A percentile compares a stretch with the other conserved stretches of the same genome.
Evolutionary conservation across 1,140 invertebrate species (phyloP).

Genomic region (Dinothrombium tinctorium): DNA sequence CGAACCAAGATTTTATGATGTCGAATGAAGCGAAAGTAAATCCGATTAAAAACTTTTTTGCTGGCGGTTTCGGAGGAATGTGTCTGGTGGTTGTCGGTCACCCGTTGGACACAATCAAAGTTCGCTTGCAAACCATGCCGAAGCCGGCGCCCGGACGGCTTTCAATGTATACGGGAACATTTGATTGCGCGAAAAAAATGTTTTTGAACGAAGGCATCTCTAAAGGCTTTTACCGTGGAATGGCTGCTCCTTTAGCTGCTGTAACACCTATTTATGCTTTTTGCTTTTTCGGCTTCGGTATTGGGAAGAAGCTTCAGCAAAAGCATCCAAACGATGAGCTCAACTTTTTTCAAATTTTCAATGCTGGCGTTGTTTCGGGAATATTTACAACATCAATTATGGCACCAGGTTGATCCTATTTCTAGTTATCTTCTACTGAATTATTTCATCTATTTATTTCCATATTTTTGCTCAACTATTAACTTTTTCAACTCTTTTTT

Average conservation of each 20-base stretch:
- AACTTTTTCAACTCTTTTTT: too few relatives aligned
- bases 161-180: conserved; percentile 62
- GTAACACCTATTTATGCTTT: conserved; percentile 45
- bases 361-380: conserved; percentile 59
- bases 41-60: conserved; percentile 76
- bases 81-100: conserved; percentile 83
- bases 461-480: too few relatives aligned
- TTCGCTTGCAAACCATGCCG: conserved; percentile 51
- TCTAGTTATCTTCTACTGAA: too few relatives aligned
- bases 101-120: conserved; percentile 56
- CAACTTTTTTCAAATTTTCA: conserved; percentile 45
- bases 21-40: conserved; percentile 22
- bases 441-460: too few relatives aligned
- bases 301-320: conserved; percentile 55
- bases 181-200: conserved; percentile 83
- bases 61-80: conserved; percentile 85
- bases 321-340: conserved; percentile 36
- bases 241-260: conserved; percentile 33
- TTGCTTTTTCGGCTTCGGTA: conserved; percentile 83
- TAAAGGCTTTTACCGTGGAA: conserved; percentile 35
- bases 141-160: conserved; percentile 39
- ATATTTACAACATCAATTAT: conserved; percentile 84
- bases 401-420: conserved; percentile 41
- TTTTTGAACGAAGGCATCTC: conserved; percentile 43
- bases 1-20: background rate